These are phyloP conservation scores for Hemiprocne comata DNA, from an alignment of 2,113 vertebrate species.

Conservation along the genomic window DNA sequence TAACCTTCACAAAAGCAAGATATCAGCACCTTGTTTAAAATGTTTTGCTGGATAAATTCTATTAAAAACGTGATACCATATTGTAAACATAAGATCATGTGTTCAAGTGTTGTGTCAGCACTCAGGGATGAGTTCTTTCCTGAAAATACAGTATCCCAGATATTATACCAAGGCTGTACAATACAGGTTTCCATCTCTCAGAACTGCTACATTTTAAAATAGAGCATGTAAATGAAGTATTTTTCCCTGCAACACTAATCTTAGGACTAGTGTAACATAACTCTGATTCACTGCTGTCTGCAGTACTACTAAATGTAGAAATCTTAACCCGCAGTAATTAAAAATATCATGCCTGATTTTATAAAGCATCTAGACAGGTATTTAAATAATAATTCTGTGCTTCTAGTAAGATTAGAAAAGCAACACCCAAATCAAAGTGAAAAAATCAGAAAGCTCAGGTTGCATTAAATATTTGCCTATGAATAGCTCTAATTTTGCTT, in stretches of 20 bases:
- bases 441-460: background rate
- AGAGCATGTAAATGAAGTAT: constrained; percentile 59
- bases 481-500: constrained; percentile 9
- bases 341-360: background rate
- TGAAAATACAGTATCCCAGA: background rate
- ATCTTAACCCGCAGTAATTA: background rate
- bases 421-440: background rate
- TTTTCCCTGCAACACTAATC: background rate
- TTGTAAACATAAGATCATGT: constrained; percentile 16
- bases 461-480: constrained; percentile 38
- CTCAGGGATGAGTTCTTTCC: constrained; percentile 23
- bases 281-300: background rate
- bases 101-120: constrained; percentile 13
- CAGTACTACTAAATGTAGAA: background rate
- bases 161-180: constrained; percentile 26
- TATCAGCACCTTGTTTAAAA: constrained; percentile 1
- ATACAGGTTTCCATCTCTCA: constrained; percentile 37
- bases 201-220: constrained; percentile 43
- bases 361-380: background rate
- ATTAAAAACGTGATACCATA: constrained; percentile 42
- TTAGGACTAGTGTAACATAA: background rate
- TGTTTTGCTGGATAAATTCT: constrained; percentile 41
- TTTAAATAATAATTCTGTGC: background rate
- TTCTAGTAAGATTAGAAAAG: background rate
- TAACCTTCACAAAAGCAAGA: background rate